Evolutionary conservation across 2,888 invertebrate genomes (phyloP), one percentile per base, ranked within the genome.

Genomic region (Argyresthia albistria): DNA sequence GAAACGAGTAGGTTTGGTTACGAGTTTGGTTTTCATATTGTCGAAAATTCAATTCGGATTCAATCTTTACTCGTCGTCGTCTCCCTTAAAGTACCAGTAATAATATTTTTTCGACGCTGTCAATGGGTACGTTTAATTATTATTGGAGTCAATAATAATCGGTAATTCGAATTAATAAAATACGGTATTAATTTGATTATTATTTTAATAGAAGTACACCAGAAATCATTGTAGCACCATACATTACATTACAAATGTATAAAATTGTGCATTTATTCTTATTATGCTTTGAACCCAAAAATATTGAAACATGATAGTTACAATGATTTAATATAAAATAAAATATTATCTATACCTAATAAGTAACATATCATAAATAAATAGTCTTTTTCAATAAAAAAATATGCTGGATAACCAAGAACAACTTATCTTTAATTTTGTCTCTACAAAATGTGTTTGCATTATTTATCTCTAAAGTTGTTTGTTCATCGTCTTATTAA

Each of bases 161-260:
- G 25, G 25, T 2, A 25, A 25, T 25, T 25, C 6, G 25, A 25
- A 25, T 25, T 4, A 25, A n/a, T n/a, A 25, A 25, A 25, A 25
- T 25, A 25, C 25, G 6, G 25, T 25, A 4, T 25, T 6, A 25
- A 25, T 25, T 25, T 25, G 25, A 25, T 25, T 25, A 25, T 48
- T 14, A 15, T 63, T 67, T 73, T 76, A 71, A 73, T 73, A 70
- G 68, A 73, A 72, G 70, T 82, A 80, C 77, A 82, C 81, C 71
- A 72, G 69, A 74, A 76, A 78, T 75, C 75, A 76, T 75, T 78
- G 73, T 84, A 86, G 84, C 84, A 86, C 84, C 84, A 80, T 80
- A 81, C 73, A 81, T 83, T 82, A 83, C 77, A 77, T 82, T n/a
- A 83, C 73, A 81, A 83, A 82, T 82, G 80, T 86, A 84, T 80